Percentiles rank a stretch among this genome's conserved stretches.
Evolutionary conservation across 2,797 vertebrate species (phyloP).

Genomic region (Megaceryle alcyon): DNA sequence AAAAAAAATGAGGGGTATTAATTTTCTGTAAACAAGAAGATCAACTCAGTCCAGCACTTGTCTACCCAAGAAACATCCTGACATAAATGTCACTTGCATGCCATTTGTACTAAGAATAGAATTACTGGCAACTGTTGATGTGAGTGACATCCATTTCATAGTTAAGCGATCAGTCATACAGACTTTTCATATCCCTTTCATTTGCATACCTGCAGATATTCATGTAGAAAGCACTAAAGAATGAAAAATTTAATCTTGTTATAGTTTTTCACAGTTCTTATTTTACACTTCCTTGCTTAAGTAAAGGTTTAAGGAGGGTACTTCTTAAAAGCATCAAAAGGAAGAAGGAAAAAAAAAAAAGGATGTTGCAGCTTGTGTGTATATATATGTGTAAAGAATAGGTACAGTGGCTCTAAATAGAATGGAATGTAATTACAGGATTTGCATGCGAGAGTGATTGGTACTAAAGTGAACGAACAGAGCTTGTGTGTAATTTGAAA

Average conservation of each 20-base stretch:
- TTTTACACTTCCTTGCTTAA: not conserved
- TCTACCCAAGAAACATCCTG: not conserved
- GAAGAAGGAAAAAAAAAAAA: not conserved
- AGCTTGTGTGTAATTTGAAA: not conserved
- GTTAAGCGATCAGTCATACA: not conserved
- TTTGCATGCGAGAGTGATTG: not conserved
- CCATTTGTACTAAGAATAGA: conserved; percentile 35
- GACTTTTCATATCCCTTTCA: not conserved
- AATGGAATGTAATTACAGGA: not conserved
- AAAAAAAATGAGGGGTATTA: not conserved
- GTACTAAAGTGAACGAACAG: not conserved
- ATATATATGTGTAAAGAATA: not conserved
- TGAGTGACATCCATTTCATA: not conserved
- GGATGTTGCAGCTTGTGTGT: not conserved
- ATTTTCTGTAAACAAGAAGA: not conserved
- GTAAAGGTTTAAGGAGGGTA: not conserved
- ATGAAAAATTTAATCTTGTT: not conserved
- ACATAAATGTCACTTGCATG: not conserved
- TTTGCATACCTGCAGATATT: conserved; percentile 15
- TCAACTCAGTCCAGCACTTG: not conserved
- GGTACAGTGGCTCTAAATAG: not conserved
- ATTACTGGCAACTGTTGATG: conserved; percentile 16
- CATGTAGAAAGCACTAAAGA: not conserved
- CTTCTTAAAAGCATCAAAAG: not conserved
- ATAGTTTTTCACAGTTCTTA: not conserved